Percentiles rank a stretch among this genome's conserved stretches.
Evolutionary conservation across 1,140 invertebrate genomes (phyloP).

Genomic region (fruit fly (Drosophila melanogaster)): DNA sequence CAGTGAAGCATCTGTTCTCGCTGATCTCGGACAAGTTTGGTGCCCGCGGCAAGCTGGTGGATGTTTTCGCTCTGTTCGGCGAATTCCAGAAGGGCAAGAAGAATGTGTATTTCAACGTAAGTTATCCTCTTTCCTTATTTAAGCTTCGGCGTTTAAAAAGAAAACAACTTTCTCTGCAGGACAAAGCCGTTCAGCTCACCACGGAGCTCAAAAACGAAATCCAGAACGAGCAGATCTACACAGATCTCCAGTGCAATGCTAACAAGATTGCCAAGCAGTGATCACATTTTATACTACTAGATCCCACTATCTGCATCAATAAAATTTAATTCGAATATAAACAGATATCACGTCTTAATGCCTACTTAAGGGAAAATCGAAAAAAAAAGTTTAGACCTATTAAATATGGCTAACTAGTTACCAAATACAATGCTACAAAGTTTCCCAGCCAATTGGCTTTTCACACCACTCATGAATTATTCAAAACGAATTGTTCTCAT

Average conservation of each 20-base stretch:
- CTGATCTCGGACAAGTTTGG: slow-evolving; percentile 78
- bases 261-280: slow-evolving; percentile 68
- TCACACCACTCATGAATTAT: neutral
- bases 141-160: neutral
- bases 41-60: slow-evolving; percentile 61
- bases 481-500: neutral
- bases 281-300: neutral
- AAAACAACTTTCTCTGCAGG: slow-evolving; percentile 31
- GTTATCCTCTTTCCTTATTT: neutral
- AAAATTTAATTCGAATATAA: slow-evolving; percentile 17
- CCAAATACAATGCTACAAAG: no score
- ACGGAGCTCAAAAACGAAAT: slow-evolving; percentile 60
- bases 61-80: slow-evolving; percentile 79
- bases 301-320: slow-evolving; percentile 12
- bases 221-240: slow-evolving; percentile 64
- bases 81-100: slow-evolving; percentile 60
- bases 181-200: slow-evolving; percentile 60
- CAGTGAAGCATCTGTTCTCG: slow-evolving; percentile 75
- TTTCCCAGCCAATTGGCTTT: no score
- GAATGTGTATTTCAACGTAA: slow-evolving; percentile 77
- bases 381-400: neutral
- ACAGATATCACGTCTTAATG: neutral
- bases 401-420: no score
- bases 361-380: neutral
- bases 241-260: slow-evolving; percentile 63